These are phyloP conservation scores for Trilocha varians DNA, from an alignment of 2,888 invertebrate genomes.

Conservation along the genomic window DNA sequence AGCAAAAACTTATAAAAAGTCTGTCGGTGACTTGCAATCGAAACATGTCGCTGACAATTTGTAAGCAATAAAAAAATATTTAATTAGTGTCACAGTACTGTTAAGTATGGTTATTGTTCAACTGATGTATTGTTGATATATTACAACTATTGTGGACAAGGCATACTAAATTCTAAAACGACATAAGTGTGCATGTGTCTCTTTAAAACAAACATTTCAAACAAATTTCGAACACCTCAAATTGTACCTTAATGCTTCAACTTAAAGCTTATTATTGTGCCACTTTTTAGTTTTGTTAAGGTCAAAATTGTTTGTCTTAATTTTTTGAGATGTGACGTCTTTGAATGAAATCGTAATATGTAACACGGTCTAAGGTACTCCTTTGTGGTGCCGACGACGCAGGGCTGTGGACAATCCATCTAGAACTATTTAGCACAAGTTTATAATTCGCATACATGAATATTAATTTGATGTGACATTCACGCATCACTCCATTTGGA, in stretches of 20 bases:
- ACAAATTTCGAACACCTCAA: too few relatives aligned
- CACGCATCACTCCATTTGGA: too few relatives aligned
- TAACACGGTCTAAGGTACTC: constrained; percentile 15
- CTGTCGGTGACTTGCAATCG: background rate
- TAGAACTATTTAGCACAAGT: background rate
- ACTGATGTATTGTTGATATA: background rate
- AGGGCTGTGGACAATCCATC: constrained; percentile 4
- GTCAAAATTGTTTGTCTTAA: background rate
- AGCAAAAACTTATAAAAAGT: too few relatives aligned
- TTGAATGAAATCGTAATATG: background rate
- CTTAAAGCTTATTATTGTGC: too few relatives aligned
- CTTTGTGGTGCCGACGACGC: constrained; percentile 20
- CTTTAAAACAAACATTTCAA: too few relatives aligned
- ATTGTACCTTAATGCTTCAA: too few relatives aligned
- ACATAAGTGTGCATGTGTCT: too few relatives aligned
- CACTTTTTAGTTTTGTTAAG: background rate
- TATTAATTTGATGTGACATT: background rate
- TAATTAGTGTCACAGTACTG: background rate
- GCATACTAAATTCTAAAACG: too few relatives aligned
- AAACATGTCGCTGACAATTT: background rate
- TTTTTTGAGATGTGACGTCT: background rate
- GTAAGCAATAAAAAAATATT: background rate
- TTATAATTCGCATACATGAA: background rate
- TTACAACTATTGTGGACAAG: background rate
- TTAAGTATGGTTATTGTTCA: background rate